Conservation (phyloP, 1,140 invertebrate species). For the Adoxophyes honmai region DNA sequence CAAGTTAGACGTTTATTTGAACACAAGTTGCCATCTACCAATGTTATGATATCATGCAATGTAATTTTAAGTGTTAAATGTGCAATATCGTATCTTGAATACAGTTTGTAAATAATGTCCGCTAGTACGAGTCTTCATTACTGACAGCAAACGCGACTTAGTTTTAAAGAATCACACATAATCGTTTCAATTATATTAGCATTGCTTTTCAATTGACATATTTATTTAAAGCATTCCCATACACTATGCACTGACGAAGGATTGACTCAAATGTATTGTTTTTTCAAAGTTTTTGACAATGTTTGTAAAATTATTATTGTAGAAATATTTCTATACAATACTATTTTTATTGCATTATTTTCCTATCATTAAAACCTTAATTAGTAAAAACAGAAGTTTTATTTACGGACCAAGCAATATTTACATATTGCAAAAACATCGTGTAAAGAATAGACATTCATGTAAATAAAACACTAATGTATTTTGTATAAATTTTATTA, state of each 20-base stretch:
- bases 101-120: slow-evolving; percentile 58
- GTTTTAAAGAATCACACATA: slow-evolving; percentile 30
- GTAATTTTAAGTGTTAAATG: slow-evolving; percentile 69
- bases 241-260: slow-evolving; percentile 36
- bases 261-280: slow-evolving; percentile 36
- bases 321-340: slow-evolving; percentile 64
- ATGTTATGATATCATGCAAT: slow-evolving; percentile 43
- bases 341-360: slow-evolving; percentile 73
- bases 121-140: slow-evolving; percentile 25
- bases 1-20: slow-evolving; percentile 20
- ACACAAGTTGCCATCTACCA: slow-evolving; percentile 35
- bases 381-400: slow-evolving; percentile 43
- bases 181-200: slow-evolving; percentile 35
- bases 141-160: slow-evolving; percentile 45
- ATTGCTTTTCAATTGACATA: slow-evolving; percentile 56
- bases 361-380: slow-evolving; percentile 71
- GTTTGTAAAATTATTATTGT: slow-evolving; percentile 63
- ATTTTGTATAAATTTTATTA: slow-evolving; percentile 74
- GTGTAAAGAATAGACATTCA: no score
- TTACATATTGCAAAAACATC: slow-evolving; percentile 15
- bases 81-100: slow-evolving; percentile 63
- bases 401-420: slow-evolving; percentile 22
- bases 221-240: slow-evolving; percentile 72
- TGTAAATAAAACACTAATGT: slow-evolving; percentile 31
- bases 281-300: slow-evolving; percentile 37